A percentile compares a stretch with the other conserved stretches of the same genome.
These are phyloP conservation scores for Spondyliosoma cantharus DNA, from an alignment of 2,797 vertebrate genomes.

Conservation along the genomic window DNA sequence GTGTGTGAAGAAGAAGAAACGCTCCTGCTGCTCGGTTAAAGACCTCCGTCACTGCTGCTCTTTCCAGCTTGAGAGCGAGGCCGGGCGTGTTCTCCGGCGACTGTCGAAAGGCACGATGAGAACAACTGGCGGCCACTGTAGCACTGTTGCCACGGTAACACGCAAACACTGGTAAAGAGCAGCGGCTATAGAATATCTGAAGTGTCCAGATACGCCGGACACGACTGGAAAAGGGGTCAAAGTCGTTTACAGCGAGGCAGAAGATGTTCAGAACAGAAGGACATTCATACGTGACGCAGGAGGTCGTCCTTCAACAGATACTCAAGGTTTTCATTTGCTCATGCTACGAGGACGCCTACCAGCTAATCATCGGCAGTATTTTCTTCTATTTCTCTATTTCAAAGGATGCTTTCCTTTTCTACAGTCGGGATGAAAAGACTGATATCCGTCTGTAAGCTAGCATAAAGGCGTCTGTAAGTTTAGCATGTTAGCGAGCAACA, in stretches of 20 bases:
- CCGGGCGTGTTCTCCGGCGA: slow-evolving; percentile 13
- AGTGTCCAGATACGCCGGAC: slow-evolving; percentile 6
- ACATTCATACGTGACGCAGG: not conserved
- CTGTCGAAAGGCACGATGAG: slow-evolving; percentile 26
- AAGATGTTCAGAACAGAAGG: not conserved
- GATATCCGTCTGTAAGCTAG: too few species aligned
- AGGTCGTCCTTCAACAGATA: too few species aligned
- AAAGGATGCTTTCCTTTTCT: not conserved
- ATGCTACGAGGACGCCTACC: too few species aligned
- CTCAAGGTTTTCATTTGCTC: too few species aligned
- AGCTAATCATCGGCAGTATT: too few species aligned
- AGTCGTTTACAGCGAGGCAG: slow-evolving; percentile 10
- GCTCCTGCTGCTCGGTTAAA: not conserved
- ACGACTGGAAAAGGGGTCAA: not conserved
- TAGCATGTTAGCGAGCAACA: too few species aligned
- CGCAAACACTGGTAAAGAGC: slow-evolving; percentile 16
- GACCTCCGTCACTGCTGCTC: slow-evolving; percentile 15
- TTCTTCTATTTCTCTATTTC: not conserved
- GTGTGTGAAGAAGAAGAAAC: too few species aligned
- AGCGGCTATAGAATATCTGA: slow-evolving; percentile 7
- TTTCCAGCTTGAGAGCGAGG: slow-evolving; percentile 35
- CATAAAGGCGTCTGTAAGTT: too few species aligned
- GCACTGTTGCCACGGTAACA: slow-evolving; percentile 53
- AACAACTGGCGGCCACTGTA: slow-evolving; percentile 15
- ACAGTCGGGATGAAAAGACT: not conserved